phyloP scores from a whole-genome alignment of 2,888 invertebrate genomes.

The Arctia plantaginis region DNA sequence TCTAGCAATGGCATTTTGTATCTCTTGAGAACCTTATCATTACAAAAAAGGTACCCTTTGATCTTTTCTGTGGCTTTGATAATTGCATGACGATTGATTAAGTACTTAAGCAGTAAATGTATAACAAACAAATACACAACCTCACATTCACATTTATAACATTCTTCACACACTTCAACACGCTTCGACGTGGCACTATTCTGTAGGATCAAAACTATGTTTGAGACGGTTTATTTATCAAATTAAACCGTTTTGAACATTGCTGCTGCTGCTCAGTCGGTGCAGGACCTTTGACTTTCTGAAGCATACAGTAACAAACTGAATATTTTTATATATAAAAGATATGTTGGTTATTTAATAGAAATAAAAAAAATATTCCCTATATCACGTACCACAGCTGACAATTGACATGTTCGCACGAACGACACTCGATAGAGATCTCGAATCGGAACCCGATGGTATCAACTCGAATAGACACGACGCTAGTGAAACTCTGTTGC shows the following conservation, averaged over 20 bases:
- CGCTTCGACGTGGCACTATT: too few species aligned
- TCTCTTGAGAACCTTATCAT: not conserved
- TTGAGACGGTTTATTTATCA: too few species aligned
- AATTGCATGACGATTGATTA: not conserved
- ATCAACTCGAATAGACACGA: slow-evolving; percentile 57
- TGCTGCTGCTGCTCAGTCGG: too few species aligned
- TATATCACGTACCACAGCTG: slow-evolving; percentile 41
- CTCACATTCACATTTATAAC: too few species aligned
- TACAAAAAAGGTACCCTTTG: not conserved
- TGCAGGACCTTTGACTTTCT: too few species aligned
- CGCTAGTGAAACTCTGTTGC: slow-evolving; percentile 53
- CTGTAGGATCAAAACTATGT: too few species aligned
- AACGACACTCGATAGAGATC: slow-evolving; percentile 59
- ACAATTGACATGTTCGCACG: slow-evolving; percentile 63
- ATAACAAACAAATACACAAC: too few species aligned
- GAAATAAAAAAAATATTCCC: slow-evolving; percentile 21
- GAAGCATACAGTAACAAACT: too few species aligned
- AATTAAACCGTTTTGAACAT: too few species aligned
- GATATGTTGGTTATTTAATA: not conserved
- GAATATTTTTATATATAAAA: too few species aligned
- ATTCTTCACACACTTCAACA: too few species aligned
- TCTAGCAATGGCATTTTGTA: not conserved
- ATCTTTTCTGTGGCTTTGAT: not conserved
- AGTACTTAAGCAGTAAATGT: too few species aligned
- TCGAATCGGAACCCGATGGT: slow-evolving; percentile 60